Conservation (phyloP, 1,140 invertebrate genomes). For the Dolichoris vasculosae region DNA sequence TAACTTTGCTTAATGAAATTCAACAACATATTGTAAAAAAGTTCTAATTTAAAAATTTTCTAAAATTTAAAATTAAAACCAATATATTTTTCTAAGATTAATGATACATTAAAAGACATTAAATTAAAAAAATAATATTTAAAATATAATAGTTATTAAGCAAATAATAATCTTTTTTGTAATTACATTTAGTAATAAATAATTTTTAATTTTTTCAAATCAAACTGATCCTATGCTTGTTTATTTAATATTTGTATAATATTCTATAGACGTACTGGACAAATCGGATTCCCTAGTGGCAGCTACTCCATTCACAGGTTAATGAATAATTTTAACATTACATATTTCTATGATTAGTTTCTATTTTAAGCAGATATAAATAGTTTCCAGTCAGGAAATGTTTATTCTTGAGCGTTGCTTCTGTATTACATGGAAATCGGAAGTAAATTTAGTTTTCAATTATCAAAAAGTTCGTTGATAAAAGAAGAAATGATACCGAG, state of each 20-base stretch:
- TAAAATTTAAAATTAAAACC: too few relatives aligned
- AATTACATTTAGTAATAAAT: too few relatives aligned
- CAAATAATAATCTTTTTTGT: neutral
- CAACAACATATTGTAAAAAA: too few relatives aligned
- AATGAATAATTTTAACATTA: conserved; percentile 69
- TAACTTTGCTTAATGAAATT: too few relatives aligned
- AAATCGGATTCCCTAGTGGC: conserved; percentile 68
- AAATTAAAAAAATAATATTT: neutral
- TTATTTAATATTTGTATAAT: neutral
- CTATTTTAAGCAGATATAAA: conserved; percentile 60
- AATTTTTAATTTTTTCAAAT: neutral
- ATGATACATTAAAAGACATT: neutral
- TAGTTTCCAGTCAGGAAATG: conserved; percentile 63
- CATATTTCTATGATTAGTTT: conserved; percentile 67
- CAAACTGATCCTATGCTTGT: neutral
- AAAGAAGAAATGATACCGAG: too few relatives aligned
- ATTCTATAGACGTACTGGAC: conserved; percentile 68
- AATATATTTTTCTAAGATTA: too few relatives aligned
- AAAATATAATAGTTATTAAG: neutral
- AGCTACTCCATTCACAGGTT: conserved; percentile 72
- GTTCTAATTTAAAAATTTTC: neutral
- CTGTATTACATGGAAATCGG: conserved; percentile 60
- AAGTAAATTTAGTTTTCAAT: conserved; percentile 43
- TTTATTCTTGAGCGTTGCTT: conserved; percentile 58
- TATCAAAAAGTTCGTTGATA: neutral